These are phyloP conservation scores for Zeus faber DNA, from an alignment of 2,113 vertebrate genomes.

Conservation along the genomic window DNA sequence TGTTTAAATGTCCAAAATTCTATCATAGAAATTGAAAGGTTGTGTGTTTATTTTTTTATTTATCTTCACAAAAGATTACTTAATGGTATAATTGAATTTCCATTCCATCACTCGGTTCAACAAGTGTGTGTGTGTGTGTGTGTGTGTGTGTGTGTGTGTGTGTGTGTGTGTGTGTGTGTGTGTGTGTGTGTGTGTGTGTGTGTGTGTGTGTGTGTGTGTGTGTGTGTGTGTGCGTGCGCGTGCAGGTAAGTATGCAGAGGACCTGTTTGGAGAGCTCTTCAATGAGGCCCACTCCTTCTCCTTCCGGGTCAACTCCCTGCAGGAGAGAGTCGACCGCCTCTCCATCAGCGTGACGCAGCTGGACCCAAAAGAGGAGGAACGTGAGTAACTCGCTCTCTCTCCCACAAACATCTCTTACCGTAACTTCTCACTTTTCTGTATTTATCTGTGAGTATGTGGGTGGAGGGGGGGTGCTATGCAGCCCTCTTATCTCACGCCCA, in stretches of 20 bases:
- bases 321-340: slow-evolving; percentile 95
- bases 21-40: too few species aligned
- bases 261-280: slow-evolving; percentile 97
- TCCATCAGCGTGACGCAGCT: slow-evolving; percentile 98
- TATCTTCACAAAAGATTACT: too few species aligned
- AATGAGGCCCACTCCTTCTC: slow-evolving; percentile 98
- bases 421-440: neutral
- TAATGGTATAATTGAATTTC: too few species aligned
- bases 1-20: too few species aligned
- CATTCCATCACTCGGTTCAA: too few species aligned
- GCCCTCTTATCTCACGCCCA: neutral
- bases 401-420: too few species aligned
- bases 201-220: slow-evolving; percentile 8
- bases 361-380: slow-evolving; percentile 96
- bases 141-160: slow-evolving; percentile 1
- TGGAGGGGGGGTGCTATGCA: slow-evolving; percentile 1
- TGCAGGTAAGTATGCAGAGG: slow-evolving; percentile 98
- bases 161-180: slow-evolving; percentile 1
- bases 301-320: slow-evolving; percentile 97
- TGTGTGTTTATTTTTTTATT: too few species aligned
- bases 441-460: neutral
- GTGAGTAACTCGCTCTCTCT: slow-evolving; percentile 77
- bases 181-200: slow-evolving; percentile 6
- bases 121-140: neutral
- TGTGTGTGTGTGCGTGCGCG: slow-evolving; percentile 15